Conservation (phyloP, 2,113 vertebrate species). For the Lepus europaeus region DNA sequence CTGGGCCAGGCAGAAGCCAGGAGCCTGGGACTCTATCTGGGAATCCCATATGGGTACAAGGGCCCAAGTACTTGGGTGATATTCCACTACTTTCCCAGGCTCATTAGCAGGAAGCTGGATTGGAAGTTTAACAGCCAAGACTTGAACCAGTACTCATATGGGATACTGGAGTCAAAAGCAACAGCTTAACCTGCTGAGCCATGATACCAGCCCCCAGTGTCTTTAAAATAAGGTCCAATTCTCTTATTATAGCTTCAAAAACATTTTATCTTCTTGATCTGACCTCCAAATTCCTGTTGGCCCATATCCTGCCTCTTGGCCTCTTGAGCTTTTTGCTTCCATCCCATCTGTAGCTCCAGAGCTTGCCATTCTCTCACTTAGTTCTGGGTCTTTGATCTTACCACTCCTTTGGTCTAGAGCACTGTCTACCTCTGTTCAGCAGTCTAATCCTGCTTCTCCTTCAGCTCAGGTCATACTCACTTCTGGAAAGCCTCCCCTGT, state of each 20-base stretch:
- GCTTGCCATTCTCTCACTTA: not conserved
- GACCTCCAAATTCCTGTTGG: not conserved
- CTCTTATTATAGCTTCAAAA: not conserved
- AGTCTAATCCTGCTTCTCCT: not conserved
- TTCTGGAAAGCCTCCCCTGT: not conserved
- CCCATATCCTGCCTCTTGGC: not conserved
- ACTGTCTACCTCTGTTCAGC: not conserved
- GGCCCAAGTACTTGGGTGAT: no score
- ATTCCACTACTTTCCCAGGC: no score
- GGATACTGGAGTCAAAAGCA: no score
- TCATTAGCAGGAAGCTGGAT: no score
- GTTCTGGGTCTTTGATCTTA: not conserved
- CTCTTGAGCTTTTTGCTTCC: not conserved
- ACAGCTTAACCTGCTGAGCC: no score
- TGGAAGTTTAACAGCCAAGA: no score
- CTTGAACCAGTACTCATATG: no score
- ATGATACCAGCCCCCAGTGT: not conserved
- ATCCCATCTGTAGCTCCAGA: not conserved
- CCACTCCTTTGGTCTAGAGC: not conserved
- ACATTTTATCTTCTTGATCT: conserved; percentile 15
- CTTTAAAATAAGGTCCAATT: conserved; percentile 43
- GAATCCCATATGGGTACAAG: no score
- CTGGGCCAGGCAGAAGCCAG: no score
- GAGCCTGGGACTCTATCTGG: no score
- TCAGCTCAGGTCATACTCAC: not conserved